Evolutionary conservation across 1,140 invertebrate genomes (phyloP).

Genomic region (Nylanderia fulva): DNA sequence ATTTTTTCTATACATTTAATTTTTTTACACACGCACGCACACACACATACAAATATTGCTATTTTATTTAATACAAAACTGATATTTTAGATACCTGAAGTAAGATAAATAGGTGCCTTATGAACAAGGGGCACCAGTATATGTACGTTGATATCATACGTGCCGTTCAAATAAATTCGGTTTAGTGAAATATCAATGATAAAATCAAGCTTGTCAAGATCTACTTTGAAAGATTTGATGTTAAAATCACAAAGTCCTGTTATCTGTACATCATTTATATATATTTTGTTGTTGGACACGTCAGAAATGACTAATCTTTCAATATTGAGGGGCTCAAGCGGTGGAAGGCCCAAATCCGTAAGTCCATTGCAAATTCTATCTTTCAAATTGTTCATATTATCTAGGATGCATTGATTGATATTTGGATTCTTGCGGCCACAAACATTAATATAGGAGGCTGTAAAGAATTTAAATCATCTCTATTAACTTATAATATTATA

Average conservation of each 20-base stretch:
- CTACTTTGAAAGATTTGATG: slow-evolving; percentile 85
- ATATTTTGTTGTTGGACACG: slow-evolving; percentile 82
- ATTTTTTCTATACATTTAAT: too few species aligned
- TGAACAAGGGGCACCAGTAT: slow-evolving; percentile 83
- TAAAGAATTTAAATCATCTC: slow-evolving; percentile 44
- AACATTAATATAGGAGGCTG: slow-evolving; percentile 89
- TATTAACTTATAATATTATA: not conserved
- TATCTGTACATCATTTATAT: slow-evolving; percentile 85
- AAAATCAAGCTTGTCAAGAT: slow-evolving; percentile 85
- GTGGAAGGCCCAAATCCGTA: slow-evolving; percentile 88
- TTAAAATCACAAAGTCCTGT: slow-evolving; percentile 85
- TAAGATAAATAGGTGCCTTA: slow-evolving; percentile 76
- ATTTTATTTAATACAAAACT: slow-evolving; percentile 6
- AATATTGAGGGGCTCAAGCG: slow-evolving; percentile 88
- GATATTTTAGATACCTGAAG: slow-evolving; percentile 30
- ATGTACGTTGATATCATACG: slow-evolving; percentile 87
- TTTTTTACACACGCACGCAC: not conserved
- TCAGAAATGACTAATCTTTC: slow-evolving; percentile 83
- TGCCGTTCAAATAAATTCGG: slow-evolving; percentile 84
- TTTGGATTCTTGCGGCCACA: slow-evolving; percentile 88
- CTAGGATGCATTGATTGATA: slow-evolving; percentile 86
- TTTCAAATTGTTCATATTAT: slow-evolving; percentile 86
- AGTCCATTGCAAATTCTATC: slow-evolving; percentile 87
- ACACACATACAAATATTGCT: not conserved
- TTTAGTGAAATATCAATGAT: slow-evolving; percentile 84